Conservation (phyloP, 2,888 invertebrate species). For the Monopis laevigella region DNA sequence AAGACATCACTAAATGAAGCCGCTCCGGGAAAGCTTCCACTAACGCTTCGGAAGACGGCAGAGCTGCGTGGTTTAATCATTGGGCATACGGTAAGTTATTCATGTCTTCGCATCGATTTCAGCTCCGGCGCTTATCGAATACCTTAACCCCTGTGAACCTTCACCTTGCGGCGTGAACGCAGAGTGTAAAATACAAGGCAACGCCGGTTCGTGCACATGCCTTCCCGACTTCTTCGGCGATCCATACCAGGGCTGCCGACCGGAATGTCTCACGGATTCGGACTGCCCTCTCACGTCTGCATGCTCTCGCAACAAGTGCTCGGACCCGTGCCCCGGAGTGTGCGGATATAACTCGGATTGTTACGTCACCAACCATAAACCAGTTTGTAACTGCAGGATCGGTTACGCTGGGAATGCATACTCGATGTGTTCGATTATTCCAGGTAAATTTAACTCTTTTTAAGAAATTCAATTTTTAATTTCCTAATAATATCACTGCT, state of each 20-base stretch:
- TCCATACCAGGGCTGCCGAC: slow-evolving; percentile 78
- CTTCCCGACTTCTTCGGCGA: slow-evolving; percentile 77
- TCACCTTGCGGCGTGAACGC: slow-evolving; percentile 77
- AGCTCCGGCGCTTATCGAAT: slow-evolving; percentile 52
- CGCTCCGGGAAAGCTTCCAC: slow-evolving; percentile 62
- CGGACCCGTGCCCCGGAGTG: slow-evolving; percentile 74
- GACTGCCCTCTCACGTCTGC: slow-evolving; percentile 72
- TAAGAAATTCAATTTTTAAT: background rate
- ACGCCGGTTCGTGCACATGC: slow-evolving; percentile 78
- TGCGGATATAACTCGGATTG: slow-evolving; percentile 76
- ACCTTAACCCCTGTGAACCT: slow-evolving; percentile 69
- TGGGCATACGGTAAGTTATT: slow-evolving; percentile 23
- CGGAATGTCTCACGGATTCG: slow-evolving; percentile 72
- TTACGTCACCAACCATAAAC: slow-evolving; percentile 72
- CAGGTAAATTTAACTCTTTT: slow-evolving; percentile 32
- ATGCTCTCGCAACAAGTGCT: slow-evolving; percentile 73
- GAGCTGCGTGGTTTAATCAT: slow-evolving; percentile 50
- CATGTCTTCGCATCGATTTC: slow-evolving; percentile 38
- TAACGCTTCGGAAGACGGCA: slow-evolving; percentile 63
- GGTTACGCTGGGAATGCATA: slow-evolving; percentile 77
- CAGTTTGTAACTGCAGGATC: slow-evolving; percentile 68
- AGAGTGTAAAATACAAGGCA: slow-evolving; percentile 76
- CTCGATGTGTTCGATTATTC: slow-evolving; percentile 46
- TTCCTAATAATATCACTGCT: background rate
- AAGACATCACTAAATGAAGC: slow-evolving; percentile 58